A percentile compares a stretch with the other conserved stretches of the same genome.
Evolutionary conservation across 2,888 invertebrate species (phyloP).

Genomic region (Nomada fabriciana): DNA sequence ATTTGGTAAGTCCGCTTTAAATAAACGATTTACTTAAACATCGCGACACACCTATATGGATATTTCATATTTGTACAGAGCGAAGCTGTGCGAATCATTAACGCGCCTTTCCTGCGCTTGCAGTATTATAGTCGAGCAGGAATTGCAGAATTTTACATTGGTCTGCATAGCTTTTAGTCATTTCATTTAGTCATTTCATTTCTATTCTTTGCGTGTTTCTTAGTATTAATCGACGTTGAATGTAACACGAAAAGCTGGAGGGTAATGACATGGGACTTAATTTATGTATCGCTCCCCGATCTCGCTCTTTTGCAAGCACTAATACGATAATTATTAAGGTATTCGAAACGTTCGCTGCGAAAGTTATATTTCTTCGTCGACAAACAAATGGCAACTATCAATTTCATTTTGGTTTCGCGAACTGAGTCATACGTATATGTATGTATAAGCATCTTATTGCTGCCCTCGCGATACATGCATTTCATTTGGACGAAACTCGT

Average conservation of each 20-base stretch:
- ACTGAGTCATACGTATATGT: no score
- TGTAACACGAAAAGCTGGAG: conserved; percentile 18
- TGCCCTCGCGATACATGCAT: background rate
- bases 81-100: background rate
- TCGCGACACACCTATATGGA: background rate
- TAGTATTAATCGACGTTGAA: background rate
- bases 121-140: conserved; percentile 14
- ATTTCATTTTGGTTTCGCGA: background rate
- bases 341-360: no score
- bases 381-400: background rate
- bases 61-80: background rate
- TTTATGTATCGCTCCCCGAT: conserved; percentile 29
- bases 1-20: conserved; percentile 13
- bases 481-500: background rate
- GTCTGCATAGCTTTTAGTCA: background rate
- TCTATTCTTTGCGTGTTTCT: background rate
- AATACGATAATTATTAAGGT: background rate
- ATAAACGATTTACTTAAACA: background rate
- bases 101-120: background rate
- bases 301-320: background rate
- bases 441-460: background rate
- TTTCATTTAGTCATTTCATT: no score
- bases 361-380: background rate
- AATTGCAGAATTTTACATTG: background rate
- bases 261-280: conserved; percentile 53